A percentile compares a stretch with the other conserved stretches of the same genome.
phyloP scores from a whole-genome alignment of 2,888 invertebrate genomes.

The Helobdella robusta region DNA sequence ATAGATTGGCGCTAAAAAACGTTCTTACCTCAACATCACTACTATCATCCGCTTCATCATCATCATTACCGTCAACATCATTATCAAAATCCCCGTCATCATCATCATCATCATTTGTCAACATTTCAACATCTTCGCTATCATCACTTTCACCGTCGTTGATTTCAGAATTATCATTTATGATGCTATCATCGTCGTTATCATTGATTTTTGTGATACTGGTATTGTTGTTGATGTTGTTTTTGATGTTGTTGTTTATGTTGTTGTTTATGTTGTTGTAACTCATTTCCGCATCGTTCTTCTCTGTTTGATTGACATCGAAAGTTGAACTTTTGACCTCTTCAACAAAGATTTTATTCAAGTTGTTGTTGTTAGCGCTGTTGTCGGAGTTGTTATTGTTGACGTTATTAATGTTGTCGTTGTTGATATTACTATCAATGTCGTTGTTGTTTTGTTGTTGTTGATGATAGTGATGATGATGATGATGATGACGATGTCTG shows the following conservation, averaged over 20 bases:
- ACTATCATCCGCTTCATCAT: background rate
- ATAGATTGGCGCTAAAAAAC: conserved; percentile 12
- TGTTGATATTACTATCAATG: background rate
- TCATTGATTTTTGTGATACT: background rate
- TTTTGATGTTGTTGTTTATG: background rate
- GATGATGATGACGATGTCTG: background rate
- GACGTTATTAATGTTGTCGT: background rate
- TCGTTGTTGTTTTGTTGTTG: conserved; percentile 16
- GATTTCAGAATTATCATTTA: background rate
- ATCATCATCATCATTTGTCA: background rate
- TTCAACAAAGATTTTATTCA: background rate
- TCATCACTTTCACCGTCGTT: background rate
- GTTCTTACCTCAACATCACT: conserved; percentile 10
- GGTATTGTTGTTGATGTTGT: background rate
- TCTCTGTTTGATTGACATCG: too few species aligned
- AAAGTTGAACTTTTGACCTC: background rate
- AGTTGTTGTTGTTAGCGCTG: background rate
- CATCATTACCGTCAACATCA: background rate
- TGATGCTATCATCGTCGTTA: background rate
- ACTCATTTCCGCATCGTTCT: background rate
- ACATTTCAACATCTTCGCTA: too few species aligned
- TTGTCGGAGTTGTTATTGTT: background rate
- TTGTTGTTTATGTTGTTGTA: too few species aligned
- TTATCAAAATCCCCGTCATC: background rate
- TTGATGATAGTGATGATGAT: conserved; percentile 1